A percentile compares a stretch with the other conserved stretches of the same genome.
phyloP scores from a whole-genome alignment of 2,797 vertebrate species.

The Calcarius lapponicus region DNA sequence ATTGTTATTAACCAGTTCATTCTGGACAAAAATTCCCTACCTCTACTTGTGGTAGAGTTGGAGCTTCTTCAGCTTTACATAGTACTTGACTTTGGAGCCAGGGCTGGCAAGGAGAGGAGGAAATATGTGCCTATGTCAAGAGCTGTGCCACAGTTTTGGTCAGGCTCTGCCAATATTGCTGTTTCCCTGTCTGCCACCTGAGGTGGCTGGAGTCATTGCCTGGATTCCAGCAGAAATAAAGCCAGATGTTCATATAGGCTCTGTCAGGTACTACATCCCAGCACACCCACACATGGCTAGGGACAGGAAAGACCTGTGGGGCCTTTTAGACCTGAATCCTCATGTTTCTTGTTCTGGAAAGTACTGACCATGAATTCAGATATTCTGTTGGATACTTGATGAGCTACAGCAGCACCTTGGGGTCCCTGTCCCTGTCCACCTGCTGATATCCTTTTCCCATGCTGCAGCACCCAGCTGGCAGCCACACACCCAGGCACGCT shows the following conservation, averaged over 20 bases:
- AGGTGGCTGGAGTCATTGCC: background rate
- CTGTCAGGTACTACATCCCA: background rate
- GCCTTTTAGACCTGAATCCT: background rate
- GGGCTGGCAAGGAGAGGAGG: background rate
- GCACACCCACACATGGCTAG: background rate
- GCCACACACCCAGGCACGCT: rapidly evolving
- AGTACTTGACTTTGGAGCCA: background rate
- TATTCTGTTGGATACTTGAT: background rate
- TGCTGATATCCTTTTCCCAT: background rate
- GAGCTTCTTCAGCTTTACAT: background rate
- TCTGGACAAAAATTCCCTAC: background rate
- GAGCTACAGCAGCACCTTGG: rapidly evolving
- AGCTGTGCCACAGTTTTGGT: background rate
- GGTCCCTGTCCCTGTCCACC: rapidly evolving
- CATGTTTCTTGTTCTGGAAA: background rate
- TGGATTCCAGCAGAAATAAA: background rate
- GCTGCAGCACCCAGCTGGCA: background rate
- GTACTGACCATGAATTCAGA: background rate
- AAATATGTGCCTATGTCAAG: background rate
- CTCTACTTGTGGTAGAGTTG: background rate
- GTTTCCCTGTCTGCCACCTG: background rate
- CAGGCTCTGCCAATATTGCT: background rate
- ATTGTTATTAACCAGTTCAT: slow-evolving; percentile 69
- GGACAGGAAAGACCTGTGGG: background rate
- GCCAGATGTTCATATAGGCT: rapidly evolving